Percentiles rank a stretch among this genome's conserved stretches.
Evolutionary conservation across 2,113 vertebrate species (phyloP).

Genomic region (Corythaeola cristata): DNA sequence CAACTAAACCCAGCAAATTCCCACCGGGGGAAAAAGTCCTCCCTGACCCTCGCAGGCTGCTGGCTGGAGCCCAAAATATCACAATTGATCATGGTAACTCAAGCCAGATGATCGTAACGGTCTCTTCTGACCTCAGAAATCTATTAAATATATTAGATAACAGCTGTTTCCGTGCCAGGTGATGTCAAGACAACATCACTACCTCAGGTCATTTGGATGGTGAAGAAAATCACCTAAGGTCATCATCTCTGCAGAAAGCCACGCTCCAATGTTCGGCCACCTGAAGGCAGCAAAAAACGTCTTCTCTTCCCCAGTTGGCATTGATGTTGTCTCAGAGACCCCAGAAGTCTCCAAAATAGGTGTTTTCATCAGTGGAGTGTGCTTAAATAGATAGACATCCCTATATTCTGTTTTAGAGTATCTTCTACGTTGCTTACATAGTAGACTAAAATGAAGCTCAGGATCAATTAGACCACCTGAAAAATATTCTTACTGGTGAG

Average conservation of each 20-base stretch:
- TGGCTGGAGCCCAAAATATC: neutral
- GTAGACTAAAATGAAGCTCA: fast-evolving
- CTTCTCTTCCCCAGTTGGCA: neutral
- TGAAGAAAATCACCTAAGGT: neutral
- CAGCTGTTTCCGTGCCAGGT: neutral
- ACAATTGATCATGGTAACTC: neutral
- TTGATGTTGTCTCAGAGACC: neutral
- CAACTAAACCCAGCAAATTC: neutral
- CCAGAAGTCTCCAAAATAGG: neutral
- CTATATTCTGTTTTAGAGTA: too few relatives aligned
- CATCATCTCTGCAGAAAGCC: neutral
- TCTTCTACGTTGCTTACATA: neutral
- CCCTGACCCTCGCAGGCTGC: neutral
- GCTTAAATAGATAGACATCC: neutral
- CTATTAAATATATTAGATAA: neutral
- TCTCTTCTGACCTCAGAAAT: neutral
- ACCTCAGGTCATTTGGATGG: neutral
- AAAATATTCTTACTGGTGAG: neutral
- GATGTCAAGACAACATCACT: neutral
- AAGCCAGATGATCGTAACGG: neutral
- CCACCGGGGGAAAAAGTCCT: neutral
- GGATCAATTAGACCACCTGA: neutral
- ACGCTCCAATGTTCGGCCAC: fast-evolving
- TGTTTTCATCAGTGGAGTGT: neutral
- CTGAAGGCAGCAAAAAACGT: neutral